Percentiles rank a stretch among this genome's conserved stretches.
phyloP scores from a whole-genome alignment of 2,113 vertebrate genomes.

The Crocuta crocuta region DNA sequence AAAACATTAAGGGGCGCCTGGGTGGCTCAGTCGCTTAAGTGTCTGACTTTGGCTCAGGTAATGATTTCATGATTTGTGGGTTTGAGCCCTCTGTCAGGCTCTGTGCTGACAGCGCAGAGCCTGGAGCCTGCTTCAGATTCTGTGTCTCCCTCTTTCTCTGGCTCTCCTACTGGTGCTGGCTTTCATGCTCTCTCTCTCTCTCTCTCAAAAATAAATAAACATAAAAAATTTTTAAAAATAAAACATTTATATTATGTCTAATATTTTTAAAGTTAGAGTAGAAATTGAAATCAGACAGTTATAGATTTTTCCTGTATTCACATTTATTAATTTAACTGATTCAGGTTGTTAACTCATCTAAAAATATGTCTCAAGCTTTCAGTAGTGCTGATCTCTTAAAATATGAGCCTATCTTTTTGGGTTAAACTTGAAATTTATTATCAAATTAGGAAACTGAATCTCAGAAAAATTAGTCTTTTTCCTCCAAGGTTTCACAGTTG shows the following conservation, averaged over 20 bases:
- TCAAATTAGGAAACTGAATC: not conserved
- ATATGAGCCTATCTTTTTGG: not conserved
- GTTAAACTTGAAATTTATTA: constrained; percentile 55
- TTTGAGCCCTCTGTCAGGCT: too few relatives aligned
- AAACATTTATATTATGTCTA: not conserved
- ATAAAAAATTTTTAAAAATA: not conserved
- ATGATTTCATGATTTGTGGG: too few relatives aligned
- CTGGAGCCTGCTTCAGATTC: too few relatives aligned
- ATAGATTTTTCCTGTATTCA: constrained; percentile 10
- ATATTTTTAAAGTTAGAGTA: not conserved
- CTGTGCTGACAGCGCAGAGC: too few relatives aligned
- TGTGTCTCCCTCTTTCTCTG: too few relatives aligned
- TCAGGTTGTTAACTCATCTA: not conserved
- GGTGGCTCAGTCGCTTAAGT: too few relatives aligned
- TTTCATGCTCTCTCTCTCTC: too few relatives aligned
- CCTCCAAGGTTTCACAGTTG: not conserved
- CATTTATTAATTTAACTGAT: constrained; percentile 29
- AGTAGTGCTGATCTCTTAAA: constrained; percentile 31
- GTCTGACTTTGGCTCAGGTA: too few relatives aligned
- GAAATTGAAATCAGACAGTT: not conserved
- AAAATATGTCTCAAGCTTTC: constrained; percentile 4
- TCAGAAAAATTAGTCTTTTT: not conserved
- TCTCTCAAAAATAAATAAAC: too few relatives aligned
- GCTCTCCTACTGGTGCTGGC: too few relatives aligned
- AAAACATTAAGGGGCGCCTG: not conserved